These are phyloP conservation scores for Carassius auratus DNA, from an alignment of 2,113 vertebrate species.

Conservation along the genomic window DNA sequence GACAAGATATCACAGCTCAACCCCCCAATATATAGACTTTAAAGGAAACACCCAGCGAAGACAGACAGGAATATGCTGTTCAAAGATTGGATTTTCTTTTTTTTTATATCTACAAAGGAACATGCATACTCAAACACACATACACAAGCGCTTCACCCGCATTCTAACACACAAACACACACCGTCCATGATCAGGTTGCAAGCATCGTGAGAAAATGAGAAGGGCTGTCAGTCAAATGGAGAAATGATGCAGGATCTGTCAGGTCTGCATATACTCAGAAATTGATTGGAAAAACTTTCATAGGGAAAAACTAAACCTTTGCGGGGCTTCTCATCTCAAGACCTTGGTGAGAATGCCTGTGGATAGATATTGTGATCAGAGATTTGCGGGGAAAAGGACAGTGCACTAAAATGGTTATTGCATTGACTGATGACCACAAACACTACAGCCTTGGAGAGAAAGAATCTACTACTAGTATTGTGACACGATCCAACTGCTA, in stretches of 20 bases:
- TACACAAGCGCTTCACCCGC: too few relatives aligned
- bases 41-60: conserved; percentile 24
- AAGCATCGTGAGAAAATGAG: conserved; percentile 51
- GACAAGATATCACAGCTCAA: conserved; percentile 50
- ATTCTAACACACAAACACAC: conserved; percentile 17
- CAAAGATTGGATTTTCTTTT: conserved; percentile 57
- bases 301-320: conserved; percentile 33
- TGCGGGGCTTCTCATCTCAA: conserved; percentile 7
- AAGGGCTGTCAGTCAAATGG: conserved; percentile 55
- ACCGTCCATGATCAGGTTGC: conserved; percentile 41
- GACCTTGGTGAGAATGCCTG: not conserved
- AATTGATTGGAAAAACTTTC: conserved; percentile 54
- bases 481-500: not conserved
- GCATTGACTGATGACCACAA: conserved; percentile 10
- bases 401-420: conserved; percentile 6
- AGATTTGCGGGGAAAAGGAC: conserved; percentile 1
- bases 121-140: conserved; percentile 33
- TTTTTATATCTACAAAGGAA: conserved; percentile 59
- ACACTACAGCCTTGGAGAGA: not conserved
- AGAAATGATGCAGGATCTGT: conserved; percentile 52
- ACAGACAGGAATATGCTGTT: conserved; percentile 46
- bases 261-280: conserved; percentile 46
- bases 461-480: not conserved
- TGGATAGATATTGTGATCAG: conserved; percentile 7
- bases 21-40: conserved; percentile 51